Conservation (phyloP, 2,113 vertebrate genomes). For the Notiomystis cincta region DNA sequence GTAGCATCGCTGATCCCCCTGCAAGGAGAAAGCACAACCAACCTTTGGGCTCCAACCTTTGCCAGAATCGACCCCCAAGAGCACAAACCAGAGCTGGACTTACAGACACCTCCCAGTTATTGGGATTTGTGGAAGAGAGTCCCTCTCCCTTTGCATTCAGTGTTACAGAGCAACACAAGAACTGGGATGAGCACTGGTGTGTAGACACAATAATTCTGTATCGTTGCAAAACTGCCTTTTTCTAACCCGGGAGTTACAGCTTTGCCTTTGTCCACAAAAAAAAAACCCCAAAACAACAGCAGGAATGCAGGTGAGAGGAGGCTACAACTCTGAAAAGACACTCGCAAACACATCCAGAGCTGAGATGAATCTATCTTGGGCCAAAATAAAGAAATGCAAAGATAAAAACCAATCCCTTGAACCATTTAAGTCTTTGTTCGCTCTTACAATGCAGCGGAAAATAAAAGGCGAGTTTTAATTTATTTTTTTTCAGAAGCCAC, state of each 20-base stretch:
- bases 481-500: slow-evolving; percentile 11
- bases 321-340: background rate
- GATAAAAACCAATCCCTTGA: background rate
- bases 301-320: background rate
- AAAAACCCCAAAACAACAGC: background rate
- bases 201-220: background rate
- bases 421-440: background rate
- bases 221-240: background rate
- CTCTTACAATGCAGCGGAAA: background rate
- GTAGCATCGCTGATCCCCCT: background rate
- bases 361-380: background rate
- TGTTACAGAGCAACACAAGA: background rate
- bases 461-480: slow-evolving; percentile 10
- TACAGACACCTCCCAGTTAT: slow-evolving; percentile 5
- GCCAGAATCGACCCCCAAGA: slow-evolving; percentile 20
- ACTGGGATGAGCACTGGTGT: background rate
- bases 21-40: background rate
- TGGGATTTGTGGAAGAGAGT: background rate
- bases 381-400: background rate
- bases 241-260: background rate
- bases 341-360: background rate
- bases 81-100: background rate
- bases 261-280: background rate
- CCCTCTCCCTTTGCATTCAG: background rate
- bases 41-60: slow-evolving; percentile 16